These are phyloP conservation scores for Brachyhypopomus occidentalis DNA, from an alignment of 2,113 vertebrate species.

Conservation along the genomic window DNA sequence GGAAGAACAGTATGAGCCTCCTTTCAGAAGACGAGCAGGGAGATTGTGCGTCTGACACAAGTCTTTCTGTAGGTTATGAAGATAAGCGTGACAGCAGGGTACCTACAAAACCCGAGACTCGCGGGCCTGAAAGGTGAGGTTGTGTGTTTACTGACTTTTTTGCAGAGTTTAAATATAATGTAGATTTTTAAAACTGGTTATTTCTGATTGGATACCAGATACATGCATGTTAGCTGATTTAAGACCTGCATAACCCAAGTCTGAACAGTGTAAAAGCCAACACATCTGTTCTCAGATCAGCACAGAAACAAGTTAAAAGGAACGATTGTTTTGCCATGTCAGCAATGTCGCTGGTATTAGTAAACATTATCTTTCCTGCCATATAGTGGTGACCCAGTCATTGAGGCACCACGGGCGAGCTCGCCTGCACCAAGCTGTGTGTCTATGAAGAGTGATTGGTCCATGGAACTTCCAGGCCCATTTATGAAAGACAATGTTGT, in stretches of 20 bases:
- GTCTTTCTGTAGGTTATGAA: background rate
- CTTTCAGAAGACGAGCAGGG: background rate
- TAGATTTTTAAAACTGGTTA: too few species aligned
- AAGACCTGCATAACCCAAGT: too few species aligned
- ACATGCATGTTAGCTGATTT: background rate
- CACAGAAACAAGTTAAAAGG: background rate
- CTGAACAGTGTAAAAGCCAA: background rate
- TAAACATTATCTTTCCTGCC: conserved; percentile 9
- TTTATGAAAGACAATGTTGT: background rate
- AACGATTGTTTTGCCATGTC: background rate
- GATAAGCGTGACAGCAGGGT: background rate
- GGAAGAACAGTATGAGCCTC: background rate
- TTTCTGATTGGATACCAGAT: background rate
- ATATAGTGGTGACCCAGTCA: conserved; percentile 5
- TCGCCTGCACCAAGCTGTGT: conserved; percentile 22
- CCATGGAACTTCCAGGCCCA: conserved; percentile 31
- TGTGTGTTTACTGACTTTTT: background rate
- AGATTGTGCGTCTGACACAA: background rate
- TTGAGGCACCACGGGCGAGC: background rate
- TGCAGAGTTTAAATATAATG: too few species aligned
- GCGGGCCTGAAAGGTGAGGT: conserved; percentile 1
- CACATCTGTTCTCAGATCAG: background rate
- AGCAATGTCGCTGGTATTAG: background rate
- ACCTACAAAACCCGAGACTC: background rate
- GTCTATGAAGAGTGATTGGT: conserved; percentile 28